Conservation (phyloP, 2,797 vertebrate species). For the Myotis findleyi region DNA sequence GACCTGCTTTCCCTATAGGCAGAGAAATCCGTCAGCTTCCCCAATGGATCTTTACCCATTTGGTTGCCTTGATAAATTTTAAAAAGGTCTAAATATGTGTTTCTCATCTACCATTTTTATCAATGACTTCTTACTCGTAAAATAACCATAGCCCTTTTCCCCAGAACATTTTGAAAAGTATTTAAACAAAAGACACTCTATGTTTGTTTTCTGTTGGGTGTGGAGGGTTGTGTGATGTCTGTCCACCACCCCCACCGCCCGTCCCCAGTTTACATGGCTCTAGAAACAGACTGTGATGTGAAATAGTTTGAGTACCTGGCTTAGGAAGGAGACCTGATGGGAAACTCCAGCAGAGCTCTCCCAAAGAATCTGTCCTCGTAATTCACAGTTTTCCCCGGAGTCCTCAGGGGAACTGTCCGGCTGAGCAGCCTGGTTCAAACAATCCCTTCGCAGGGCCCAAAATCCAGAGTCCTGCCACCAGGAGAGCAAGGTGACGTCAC, state of each 20-base stretch:
- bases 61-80: conserved; percentile 24
- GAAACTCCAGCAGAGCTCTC: neutral
- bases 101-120: conserved; percentile 20
- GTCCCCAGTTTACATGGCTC: neutral
- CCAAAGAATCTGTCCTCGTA: neutral
- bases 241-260: too few species aligned
- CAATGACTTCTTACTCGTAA: conserved; percentile 26
- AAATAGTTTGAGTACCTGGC: neutral
- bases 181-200: conserved; percentile 37
- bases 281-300: neutral
- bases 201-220: neutral
- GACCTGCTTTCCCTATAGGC: conserved; percentile 11
- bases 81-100: neutral
- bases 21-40: neutral
- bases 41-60: neutral
- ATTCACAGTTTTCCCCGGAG: neutral
- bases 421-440: neutral
- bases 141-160: neutral
- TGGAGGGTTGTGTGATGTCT: neutral
- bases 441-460: neutral
- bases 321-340: neutral
- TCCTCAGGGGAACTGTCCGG: neutral
- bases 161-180: conserved; percentile 30
- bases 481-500: neutral
- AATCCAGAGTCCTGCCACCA: rapidly evolving